Conservation (phyloP, 2,113 vertebrate species). For the Oophaga pumilio region DNA sequence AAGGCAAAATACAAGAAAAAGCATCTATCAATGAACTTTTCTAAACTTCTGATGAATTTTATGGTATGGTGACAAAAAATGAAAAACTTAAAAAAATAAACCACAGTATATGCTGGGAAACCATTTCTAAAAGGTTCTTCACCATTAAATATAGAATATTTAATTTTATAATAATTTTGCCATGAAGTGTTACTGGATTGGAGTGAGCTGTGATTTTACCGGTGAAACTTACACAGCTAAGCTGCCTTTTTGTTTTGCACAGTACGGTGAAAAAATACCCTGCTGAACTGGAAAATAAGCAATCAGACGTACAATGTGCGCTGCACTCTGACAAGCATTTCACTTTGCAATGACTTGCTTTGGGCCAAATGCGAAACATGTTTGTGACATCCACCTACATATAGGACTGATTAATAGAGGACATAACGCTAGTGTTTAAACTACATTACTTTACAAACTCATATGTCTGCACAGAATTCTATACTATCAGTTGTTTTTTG, state of each 20-base stretch:
- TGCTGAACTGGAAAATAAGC: conserved; percentile 1
- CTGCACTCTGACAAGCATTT: neutral
- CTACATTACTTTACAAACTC: neutral
- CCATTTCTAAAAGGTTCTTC: neutral
- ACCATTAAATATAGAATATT: neutral
- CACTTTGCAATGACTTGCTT: neutral
- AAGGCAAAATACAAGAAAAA: no score
- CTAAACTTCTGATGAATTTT: no score
- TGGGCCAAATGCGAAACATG: neutral
- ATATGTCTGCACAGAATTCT: neutral
- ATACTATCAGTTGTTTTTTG: neutral
- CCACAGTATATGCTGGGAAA: no score
- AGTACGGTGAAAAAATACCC: neutral
- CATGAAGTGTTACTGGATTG: neutral
- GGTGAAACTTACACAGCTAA: neutral
- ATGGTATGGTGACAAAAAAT: no score
- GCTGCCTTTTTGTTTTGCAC: conserved; percentile 4
- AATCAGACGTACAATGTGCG: neutral
- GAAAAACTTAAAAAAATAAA: no score
- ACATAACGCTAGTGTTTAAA: neutral
- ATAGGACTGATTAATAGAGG: neutral
- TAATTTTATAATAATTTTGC: neutral
- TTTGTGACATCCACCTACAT: conserved; percentile 1
- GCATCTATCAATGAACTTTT: no score
- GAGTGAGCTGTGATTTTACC: neutral